Conservation (phyloP, 2,113 vertebrate species). For the Hystrix cristata region DNA sequence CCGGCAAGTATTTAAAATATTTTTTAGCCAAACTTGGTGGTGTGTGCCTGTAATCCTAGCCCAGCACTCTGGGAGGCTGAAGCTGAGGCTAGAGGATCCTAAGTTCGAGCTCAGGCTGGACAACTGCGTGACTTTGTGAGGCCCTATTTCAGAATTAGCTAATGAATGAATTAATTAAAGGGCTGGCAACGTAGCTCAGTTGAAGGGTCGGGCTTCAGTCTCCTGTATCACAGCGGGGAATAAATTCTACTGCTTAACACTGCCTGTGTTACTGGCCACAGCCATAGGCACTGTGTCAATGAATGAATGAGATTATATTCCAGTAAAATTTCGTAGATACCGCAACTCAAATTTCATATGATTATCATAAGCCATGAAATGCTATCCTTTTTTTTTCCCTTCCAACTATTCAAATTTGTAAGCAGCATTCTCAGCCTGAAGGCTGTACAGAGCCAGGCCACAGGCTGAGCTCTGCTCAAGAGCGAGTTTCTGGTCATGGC, state of each 20-base stretch:
- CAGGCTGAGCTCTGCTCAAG: background rate
- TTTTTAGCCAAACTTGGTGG: background rate
- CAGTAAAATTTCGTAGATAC: background rate
- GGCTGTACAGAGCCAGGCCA: background rate
- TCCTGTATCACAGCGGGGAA: background rate
- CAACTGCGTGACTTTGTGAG: background rate
- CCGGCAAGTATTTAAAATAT: background rate
- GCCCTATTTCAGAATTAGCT: background rate
- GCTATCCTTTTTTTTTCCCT: background rate
- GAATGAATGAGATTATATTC: background rate
- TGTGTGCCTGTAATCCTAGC: background rate
- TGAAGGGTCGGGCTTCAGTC: background rate
- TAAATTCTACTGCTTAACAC: background rate
- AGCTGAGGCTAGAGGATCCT: background rate
- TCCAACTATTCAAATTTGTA: background rate
- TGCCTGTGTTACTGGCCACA: background rate
- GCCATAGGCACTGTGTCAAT: background rate
- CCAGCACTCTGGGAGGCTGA: background rate
- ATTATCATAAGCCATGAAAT: slow-evolving; percentile 13
- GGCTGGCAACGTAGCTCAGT: background rate
- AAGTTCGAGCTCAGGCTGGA: background rate
- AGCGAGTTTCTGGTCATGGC: background rate
- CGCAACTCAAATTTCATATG: background rate
- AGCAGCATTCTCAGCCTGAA: background rate
- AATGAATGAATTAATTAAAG: background rate